Evolutionary conservation across 2,888 invertebrate genomes (phyloP).

Genomic region (Cheilosia variabilis): DNA sequence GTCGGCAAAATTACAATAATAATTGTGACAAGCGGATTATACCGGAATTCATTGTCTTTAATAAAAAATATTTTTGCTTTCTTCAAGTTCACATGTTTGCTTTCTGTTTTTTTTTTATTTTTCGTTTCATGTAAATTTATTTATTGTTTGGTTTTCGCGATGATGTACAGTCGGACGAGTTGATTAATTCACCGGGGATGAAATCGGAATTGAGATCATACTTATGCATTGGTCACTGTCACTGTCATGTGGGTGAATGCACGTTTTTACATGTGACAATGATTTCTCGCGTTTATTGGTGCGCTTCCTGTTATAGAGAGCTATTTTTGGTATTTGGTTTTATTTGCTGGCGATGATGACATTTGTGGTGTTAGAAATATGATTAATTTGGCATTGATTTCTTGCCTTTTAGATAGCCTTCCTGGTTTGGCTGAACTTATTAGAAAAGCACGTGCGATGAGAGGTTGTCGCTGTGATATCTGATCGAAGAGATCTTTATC

Average conservation of each 20-base stretch:
- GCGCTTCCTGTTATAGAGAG: conserved; percentile 46
- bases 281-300: conserved; percentile 47
- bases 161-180: conserved; percentile 30
- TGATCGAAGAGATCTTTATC: too few relatives aligned
- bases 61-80: conserved; percentile 14
- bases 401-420: too few relatives aligned
- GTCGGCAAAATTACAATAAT: conserved; percentile 4
- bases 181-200: conserved; percentile 61
- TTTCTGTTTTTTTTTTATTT: background rate
- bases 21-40: conserved; percentile 36
- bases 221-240: conserved; percentile 13
- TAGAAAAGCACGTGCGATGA: too few relatives aligned
- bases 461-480: too few relatives aligned
- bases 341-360: background rate
- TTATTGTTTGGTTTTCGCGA: conserved; percentile 31
- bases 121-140: conserved; percentile 31
- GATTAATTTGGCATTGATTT: too few relatives aligned
- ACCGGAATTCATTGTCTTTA: conserved; percentile 57
- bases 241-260: conserved; percentile 55
- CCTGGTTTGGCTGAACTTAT: too few relatives aligned
- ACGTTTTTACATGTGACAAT: conserved; percentile 42
- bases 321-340: conserved; percentile 8
- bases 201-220: conserved; percentile 50
- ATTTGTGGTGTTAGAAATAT: too few relatives aligned
- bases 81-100: conserved; percentile 25